phyloP scores from a whole-genome alignment of 2,797 vertebrate genomes.

The Sebastes jordani region DNA sequence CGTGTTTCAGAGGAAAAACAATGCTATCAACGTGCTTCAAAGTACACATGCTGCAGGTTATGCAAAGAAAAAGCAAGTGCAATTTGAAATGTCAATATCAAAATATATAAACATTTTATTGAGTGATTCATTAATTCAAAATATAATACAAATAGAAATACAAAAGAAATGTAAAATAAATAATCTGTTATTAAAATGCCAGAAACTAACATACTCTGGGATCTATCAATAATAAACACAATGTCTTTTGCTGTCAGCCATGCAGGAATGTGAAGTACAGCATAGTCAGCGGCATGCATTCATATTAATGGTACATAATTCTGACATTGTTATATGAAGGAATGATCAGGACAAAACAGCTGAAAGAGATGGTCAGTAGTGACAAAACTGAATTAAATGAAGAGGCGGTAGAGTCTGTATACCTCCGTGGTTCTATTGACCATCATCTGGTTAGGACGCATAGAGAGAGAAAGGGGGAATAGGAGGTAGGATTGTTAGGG shows the following conservation, averaged over 20 bases:
- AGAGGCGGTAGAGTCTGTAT: conserved; percentile 72
- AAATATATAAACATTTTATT: conserved; percentile 9
- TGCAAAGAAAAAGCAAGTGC: conserved; percentile 28
- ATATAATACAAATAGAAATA: neutral
- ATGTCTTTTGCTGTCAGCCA: conserved; percentile 55
- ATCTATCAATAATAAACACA: conserved; percentile 11
- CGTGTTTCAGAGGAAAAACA: conserved; percentile 62
- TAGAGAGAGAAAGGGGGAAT: conserved; percentile 74
- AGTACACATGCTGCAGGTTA: conserved; percentile 48
- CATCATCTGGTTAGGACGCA: conserved; percentile 96
- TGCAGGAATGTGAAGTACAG: conserved; percentile 55
- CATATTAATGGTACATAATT: conserved; percentile 17
- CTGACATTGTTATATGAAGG: conserved; percentile 31
- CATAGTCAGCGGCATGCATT: conserved; percentile 51
- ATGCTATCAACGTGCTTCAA: conserved; percentile 27
- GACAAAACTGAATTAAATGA: conserved; percentile 17
- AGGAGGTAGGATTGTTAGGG: conserved; percentile 64
- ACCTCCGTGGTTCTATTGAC: conserved; percentile 99
- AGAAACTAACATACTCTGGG: conserved; percentile 24
- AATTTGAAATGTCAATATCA: neutral
- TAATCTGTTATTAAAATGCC: neutral
- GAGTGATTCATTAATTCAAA: neutral
- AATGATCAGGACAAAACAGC: conserved; percentile 29
- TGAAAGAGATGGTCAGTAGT: conserved; percentile 51
- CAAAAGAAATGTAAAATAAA: conserved; percentile 3